A percentile compares a stretch with the other conserved stretches of the same genome.
These are phyloP conservation scores for Corynorhinus townsendii DNA, from an alignment of 2,113 vertebrate species.

Conservation along the genomic window DNA sequence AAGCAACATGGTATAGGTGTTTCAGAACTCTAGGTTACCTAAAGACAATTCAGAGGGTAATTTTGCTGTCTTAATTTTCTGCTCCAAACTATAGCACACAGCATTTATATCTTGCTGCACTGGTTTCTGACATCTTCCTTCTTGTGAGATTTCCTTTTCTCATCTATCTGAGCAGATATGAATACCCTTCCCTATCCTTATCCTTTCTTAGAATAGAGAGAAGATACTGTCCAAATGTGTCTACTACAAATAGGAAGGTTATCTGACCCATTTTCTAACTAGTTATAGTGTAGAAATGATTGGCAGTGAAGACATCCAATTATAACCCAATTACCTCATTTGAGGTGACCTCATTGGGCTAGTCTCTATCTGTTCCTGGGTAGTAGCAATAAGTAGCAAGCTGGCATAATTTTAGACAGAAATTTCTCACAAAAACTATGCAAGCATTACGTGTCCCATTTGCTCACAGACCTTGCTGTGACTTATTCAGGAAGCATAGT, in stretches of 20 bases:
- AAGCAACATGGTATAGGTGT: background rate
- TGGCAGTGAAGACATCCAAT: background rate
- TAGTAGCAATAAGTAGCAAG: background rate
- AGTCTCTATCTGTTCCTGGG: background rate
- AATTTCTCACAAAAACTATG: background rate
- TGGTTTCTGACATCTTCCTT: background rate
- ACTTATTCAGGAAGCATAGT: constrained; percentile 42
- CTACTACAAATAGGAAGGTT: background rate
- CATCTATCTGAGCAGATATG: background rate
- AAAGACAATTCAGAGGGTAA: background rate
- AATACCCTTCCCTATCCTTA: background rate
- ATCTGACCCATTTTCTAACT: background rate
- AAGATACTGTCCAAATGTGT: background rate
- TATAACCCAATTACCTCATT: background rate
- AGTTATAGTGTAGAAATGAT: background rate
- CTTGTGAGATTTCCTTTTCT: background rate
- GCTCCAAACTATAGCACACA: background rate
- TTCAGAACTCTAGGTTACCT: background rate
- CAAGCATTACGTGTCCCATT: background rate
- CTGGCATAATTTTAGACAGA: background rate
- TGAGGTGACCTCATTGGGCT: background rate
- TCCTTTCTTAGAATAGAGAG: background rate
- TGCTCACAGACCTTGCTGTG: constrained; percentile 21
- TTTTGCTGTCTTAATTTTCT: constrained; percentile 14
- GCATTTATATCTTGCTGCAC: background rate